Conservation (phyloP, 2,797 vertebrate genomes). For the Miichthys miiuy region DNA sequence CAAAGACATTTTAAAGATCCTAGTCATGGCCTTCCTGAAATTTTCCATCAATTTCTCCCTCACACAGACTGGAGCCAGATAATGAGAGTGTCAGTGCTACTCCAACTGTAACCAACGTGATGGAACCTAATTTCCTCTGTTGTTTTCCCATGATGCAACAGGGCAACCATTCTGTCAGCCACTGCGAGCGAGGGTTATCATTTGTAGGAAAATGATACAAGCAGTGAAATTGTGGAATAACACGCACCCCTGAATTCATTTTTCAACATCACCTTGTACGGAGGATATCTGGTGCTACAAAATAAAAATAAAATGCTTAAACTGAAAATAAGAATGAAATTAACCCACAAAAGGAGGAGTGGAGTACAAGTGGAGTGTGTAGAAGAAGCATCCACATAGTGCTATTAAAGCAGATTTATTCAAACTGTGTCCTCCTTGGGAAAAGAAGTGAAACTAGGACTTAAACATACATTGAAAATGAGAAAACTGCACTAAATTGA, state of each 20-base stretch:
- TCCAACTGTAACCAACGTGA: constrained; percentile 69
- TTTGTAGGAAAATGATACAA: constrained; percentile 26
- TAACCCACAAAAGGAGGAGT: neutral
- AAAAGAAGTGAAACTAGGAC: neutral
- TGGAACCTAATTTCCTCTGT: constrained; percentile 60
- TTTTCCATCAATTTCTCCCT: constrained; percentile 50
- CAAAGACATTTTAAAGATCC: constrained; percentile 29
- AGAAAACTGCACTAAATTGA: constrained; percentile 30
- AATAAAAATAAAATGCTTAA: neutral
- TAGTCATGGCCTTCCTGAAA: constrained; percentile 37
- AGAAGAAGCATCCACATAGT: neutral
- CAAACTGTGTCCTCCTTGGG: neutral
- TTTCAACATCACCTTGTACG: neutral
- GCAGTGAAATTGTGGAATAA: neutral
- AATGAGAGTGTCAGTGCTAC: constrained; percentile 69
- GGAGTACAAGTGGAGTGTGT: neutral
- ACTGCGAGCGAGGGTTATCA: constrained; percentile 10
- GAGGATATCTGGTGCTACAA: neutral
- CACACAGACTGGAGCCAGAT: constrained; percentile 43
- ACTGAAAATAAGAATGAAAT: neutral
- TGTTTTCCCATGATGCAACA: constrained; percentile 52
- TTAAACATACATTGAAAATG: constrained; percentile 18
- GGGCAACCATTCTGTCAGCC: constrained; percentile 22
- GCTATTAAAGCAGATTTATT: neutral
- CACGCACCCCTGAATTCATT: neutral